These are phyloP conservation scores for Empidonax traillii DNA, from an alignment of 2,113 vertebrate genomes.

Conservation along the genomic window DNA sequence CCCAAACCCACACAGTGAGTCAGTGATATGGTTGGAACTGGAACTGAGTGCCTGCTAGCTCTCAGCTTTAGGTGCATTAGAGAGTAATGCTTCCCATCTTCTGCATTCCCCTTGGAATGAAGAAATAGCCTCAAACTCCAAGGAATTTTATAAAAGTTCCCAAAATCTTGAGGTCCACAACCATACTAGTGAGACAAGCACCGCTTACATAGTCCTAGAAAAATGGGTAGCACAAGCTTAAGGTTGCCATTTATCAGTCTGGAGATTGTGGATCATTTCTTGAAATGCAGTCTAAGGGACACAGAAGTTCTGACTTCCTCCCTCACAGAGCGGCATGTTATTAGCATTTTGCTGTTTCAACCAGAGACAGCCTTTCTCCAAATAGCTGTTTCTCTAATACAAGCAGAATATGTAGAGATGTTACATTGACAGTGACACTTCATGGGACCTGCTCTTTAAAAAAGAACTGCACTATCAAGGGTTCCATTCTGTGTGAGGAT, in stretches of 20 bases:
- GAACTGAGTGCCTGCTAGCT: not conserved
- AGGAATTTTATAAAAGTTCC: not conserved
- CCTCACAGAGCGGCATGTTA: rapidly evolving
- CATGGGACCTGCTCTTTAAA: not conserved
- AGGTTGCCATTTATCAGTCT: not conserved
- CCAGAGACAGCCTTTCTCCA: not conserved
- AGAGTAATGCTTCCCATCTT: not conserved
- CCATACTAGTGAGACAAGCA: not conserved
- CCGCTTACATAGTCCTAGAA: not conserved
- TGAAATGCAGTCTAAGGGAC: rapidly evolving
- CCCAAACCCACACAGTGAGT: slow-evolving; percentile 43
- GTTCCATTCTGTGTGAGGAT: not conserved
- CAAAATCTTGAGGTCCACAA: not conserved
- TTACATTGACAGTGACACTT: not conserved
- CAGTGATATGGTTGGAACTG: slow-evolving; percentile 28
- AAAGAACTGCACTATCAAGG: not conserved
- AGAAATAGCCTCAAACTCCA: slow-evolving; percentile 6
- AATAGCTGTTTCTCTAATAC: not conserved
- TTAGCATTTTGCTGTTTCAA: not conserved
- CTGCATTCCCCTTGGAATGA: not conserved
- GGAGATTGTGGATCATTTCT: not conserved
- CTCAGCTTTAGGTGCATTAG: not conserved
- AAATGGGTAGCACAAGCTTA: not conserved
- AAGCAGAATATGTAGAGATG: not conserved
- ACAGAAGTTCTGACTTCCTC: not conserved